These are phyloP conservation scores for Thyatira batis DNA, from an alignment of 2,888 invertebrate genomes.

Conservation along the genomic window DNA sequence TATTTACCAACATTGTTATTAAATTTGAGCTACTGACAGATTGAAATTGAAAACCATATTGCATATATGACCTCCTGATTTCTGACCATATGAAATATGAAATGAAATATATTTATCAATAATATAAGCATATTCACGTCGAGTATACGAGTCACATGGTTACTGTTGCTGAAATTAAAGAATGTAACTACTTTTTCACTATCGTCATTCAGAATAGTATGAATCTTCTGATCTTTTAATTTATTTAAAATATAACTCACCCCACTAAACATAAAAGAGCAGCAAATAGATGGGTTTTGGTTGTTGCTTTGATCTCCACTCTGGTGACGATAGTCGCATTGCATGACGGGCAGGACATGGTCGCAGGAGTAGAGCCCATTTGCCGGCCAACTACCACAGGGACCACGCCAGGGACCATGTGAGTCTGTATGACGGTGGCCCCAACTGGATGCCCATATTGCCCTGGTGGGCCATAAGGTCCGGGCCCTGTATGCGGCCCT, in stretches of 20 bases:
- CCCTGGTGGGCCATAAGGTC: constrained; percentile 4
- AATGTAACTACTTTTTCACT: neutral
- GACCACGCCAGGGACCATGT: constrained; percentile 14
- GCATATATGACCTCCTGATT: too few species aligned
- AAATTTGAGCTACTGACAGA: too few species aligned
- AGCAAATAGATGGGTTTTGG: constrained; percentile 80
- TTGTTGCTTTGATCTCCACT: constrained; percentile 60
- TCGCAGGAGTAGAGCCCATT: constrained; percentile 40
- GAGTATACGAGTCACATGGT: too few species aligned
- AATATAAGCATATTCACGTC: too few species aligned
- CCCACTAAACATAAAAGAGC: constrained; percentile 69
- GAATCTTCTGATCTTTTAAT: too few species aligned
- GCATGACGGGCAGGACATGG: constrained; percentile 69
- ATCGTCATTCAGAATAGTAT: neutral
- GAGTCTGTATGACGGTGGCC: constrained; percentile 9
- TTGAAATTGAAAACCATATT: too few species aligned
- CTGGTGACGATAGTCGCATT: constrained; percentile 66
- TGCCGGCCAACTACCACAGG: constrained; percentile 27
- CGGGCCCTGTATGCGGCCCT: constrained; percentile 13
- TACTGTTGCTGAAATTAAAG: too few species aligned
- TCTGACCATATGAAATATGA: too few species aligned
- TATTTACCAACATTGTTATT: too few species aligned
- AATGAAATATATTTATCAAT: too few species aligned
- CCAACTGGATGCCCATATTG: too few species aligned
- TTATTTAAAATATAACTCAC: too few species aligned